Conservation (phyloP, 2,888 invertebrate species). For the Sturmia bella region DNA sequence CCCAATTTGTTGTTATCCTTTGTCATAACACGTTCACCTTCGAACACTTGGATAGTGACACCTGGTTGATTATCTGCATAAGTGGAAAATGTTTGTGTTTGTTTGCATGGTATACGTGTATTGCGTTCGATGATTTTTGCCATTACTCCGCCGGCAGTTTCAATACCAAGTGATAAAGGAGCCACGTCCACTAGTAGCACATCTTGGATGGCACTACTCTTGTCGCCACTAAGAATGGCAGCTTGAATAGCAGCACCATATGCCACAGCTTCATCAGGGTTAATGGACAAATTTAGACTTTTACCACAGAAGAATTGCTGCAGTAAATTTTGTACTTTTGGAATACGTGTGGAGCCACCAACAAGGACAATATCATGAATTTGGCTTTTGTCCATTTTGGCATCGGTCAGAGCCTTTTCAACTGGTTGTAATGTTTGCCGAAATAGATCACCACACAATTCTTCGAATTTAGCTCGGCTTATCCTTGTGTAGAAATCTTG, state of each 20-base stretch:
- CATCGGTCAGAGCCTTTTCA: conserved; percentile 89
- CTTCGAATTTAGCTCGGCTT: conserved; percentile 88
- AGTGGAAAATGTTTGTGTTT: conserved; percentile 89
- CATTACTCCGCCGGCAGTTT: conserved; percentile 92
- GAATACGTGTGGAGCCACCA: conserved; percentile 91
- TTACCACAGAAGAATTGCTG: conserved; percentile 90
- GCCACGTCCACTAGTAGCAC: conserved; percentile 87
- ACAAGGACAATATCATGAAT: conserved; percentile 91
- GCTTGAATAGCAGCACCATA: conserved; percentile 90
- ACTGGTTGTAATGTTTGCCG: conserved; percentile 89
- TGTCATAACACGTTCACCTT: conserved; percentile 93
- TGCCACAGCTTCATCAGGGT: conserved; percentile 91
- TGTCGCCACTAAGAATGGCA: conserved; percentile 87
- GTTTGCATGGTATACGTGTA: conserved; percentile 87
- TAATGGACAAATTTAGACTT: conserved; percentile 88
- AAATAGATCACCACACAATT: conserved; percentile 88
- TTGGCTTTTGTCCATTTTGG: conserved; percentile 88
- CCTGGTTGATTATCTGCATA: conserved; percentile 91
- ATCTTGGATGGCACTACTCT: conserved; percentile 88
- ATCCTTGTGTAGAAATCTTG: conserved; percentile 88
- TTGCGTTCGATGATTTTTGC: conserved; percentile 89
- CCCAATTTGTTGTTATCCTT: conserved; percentile 97
- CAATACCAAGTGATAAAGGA: conserved; percentile 88
- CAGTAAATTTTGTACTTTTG: conserved; percentile 88
- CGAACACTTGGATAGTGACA: conserved; percentile 88